phyloP scores from a whole-genome alignment of 1,140 invertebrate genomes.

The Popillia japonica region DNA sequence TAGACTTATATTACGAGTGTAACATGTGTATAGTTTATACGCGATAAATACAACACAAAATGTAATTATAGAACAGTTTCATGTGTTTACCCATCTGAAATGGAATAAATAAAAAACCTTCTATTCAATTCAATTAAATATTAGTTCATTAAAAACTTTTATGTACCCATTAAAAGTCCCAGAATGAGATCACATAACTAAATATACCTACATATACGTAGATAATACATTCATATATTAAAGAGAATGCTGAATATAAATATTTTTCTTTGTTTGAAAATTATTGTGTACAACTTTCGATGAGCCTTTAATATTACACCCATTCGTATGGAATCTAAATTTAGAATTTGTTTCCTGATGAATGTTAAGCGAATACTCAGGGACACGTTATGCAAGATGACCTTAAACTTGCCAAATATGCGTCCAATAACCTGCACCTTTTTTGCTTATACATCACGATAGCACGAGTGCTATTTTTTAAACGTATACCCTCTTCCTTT shows the following conservation, averaged over 20 bases:
- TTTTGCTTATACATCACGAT: background rate
- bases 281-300: background rate
- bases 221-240: background rate
- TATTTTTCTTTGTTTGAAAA: background rate
- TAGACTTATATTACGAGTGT: no score
- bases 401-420: conserved; percentile 14
- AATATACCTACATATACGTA: background rate
- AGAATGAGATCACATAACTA: background rate
- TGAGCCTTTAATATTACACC: background rate
- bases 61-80: background rate
- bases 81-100: background rate
- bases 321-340: background rate
- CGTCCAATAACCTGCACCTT: background rate
- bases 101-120: background rate
- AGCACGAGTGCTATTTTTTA: background rate
- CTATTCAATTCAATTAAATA: background rate
- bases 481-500: background rate
- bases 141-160: background rate
- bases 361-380: background rate
- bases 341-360: background rate
- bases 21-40: no score
- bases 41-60: background rate
- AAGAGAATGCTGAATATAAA: background rate
- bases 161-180: background rate
- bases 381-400: background rate